phyloP scores from a whole-genome alignment of 2,113 vertebrate genomes.

The Chinchilla lanigera region DNA sequence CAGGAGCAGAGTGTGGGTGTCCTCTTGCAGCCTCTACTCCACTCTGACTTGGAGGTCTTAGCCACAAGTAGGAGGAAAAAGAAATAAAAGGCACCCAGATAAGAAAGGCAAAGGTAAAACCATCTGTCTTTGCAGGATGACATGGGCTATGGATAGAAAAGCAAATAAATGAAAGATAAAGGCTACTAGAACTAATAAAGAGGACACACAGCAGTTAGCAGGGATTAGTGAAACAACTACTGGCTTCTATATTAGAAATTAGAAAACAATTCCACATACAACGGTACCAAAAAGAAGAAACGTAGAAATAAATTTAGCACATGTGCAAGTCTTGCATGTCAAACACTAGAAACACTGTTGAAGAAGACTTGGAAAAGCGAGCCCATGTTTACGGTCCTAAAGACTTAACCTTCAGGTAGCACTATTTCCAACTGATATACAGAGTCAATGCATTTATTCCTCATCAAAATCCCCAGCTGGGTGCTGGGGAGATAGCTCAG shows the following conservation, averaged over 20 bases:
- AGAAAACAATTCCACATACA: background rate
- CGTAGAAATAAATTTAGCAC: background rate
- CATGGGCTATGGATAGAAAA: background rate
- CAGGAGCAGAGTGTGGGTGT: no score
- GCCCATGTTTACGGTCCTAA: accelerated
- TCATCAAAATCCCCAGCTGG: background rate
- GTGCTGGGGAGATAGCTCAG: no score
- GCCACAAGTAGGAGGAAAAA: background rate
- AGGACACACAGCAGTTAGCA: no score
- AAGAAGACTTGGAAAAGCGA: background rate
- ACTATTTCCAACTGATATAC: accelerated
- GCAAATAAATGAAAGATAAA: background rate
- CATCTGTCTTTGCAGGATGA: background rate
- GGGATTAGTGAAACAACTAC: background rate
- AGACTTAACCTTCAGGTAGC: accelerated
- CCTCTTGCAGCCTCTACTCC: accelerated
- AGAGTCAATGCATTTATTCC: background rate
- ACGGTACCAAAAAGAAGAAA: background rate
- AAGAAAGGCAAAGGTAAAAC: background rate
- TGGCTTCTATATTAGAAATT: background rate
- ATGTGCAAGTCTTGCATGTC: background rate
- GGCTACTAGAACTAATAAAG: background rate
- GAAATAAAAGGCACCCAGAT: background rate
- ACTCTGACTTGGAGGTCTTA: no score
- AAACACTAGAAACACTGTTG: background rate